Evolutionary conservation across 2,888 invertebrate genomes (phyloP).

Genomic region (Nomada flava): DNA sequence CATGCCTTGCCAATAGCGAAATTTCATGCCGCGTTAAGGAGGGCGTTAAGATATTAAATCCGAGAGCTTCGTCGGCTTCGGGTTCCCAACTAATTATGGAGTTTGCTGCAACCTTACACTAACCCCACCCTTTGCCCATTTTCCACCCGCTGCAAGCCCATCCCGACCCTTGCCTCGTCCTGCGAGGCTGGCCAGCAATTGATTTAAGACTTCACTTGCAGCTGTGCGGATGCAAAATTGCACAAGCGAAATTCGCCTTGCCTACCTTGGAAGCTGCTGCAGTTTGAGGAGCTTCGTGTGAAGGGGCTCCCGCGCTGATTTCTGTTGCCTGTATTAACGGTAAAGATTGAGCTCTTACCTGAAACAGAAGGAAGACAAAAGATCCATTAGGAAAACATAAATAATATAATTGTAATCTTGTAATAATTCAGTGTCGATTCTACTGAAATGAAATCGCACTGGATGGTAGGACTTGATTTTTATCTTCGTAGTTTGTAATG

Average conservation of each 20-base stretch:
- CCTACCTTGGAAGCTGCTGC: constrained; percentile 49
- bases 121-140: constrained; percentile 25
- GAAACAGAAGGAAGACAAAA: constrained; percentile 52
- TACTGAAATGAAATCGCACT: too few relatives aligned
- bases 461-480: background rate
- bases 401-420: background rate
- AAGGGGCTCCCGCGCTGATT: background rate
- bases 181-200: constrained; percentile 73
- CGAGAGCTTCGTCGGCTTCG: constrained; percentile 73
- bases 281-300: too few relatives aligned
- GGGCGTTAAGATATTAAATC: constrained; percentile 81
- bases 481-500: background rate
- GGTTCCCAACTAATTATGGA: constrained; percentile 79
- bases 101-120: constrained; percentile 77
- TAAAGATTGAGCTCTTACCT: constrained; percentile 64
- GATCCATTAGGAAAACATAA: background rate
- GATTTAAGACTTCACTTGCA: constrained; percentile 81
- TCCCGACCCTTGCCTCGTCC: constrained; percentile 22
- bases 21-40: constrained; percentile 77
- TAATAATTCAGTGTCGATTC: too few relatives aligned
- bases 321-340: too few relatives aligned
- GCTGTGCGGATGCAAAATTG: constrained; percentile 78
- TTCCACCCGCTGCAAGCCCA: constrained; percentile 18
- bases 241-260: constrained; percentile 71
- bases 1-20: constrained; percentile 73